Percentiles rank a stretch among this genome's conserved stretches.
These are phyloP conservation scores for Ochotona princeps DNA, from an alignment of 2,113 vertebrate genomes.

Conservation along the genomic window DNA sequence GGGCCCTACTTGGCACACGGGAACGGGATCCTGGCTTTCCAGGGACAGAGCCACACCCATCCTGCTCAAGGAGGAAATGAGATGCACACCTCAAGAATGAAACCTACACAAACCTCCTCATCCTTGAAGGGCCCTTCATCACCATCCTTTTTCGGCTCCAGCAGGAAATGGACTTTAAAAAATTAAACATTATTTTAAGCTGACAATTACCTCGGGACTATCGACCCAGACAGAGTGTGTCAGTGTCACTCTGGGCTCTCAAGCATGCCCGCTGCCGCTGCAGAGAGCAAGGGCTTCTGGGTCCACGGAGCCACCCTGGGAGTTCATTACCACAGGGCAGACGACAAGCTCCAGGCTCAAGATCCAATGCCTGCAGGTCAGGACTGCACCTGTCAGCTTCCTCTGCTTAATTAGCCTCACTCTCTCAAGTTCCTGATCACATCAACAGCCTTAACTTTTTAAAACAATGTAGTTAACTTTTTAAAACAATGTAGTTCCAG, in stretches of 20 bases:
- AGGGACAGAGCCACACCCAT: neutral
- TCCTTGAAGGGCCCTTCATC: neutral
- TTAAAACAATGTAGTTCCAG: neutral
- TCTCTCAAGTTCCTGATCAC: neutral
- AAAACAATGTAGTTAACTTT: conserved; percentile 28
- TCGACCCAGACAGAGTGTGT: neutral
- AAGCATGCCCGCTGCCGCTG: neutral
- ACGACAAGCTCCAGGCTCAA: neutral
- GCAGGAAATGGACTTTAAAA: neutral
- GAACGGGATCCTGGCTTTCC: neutral
- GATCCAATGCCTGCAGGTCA: neutral
- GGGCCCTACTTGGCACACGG: neutral
- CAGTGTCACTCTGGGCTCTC: neutral
- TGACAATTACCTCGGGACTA: conserved; percentile 3
- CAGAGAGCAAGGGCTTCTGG: no score
- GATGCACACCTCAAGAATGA: neutral
- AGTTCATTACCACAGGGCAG: no score
- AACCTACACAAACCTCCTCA: neutral
- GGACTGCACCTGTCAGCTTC: neutral
- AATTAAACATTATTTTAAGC: neutral
- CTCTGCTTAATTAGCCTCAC: neutral
- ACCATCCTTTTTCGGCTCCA: neutral
- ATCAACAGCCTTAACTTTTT: neutral
- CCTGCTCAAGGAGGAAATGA: no score
- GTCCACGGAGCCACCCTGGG: no score